phyloP scores from a whole-genome alignment of 2,113 vertebrate genomes.

The Maccullochella peelii region DNA sequence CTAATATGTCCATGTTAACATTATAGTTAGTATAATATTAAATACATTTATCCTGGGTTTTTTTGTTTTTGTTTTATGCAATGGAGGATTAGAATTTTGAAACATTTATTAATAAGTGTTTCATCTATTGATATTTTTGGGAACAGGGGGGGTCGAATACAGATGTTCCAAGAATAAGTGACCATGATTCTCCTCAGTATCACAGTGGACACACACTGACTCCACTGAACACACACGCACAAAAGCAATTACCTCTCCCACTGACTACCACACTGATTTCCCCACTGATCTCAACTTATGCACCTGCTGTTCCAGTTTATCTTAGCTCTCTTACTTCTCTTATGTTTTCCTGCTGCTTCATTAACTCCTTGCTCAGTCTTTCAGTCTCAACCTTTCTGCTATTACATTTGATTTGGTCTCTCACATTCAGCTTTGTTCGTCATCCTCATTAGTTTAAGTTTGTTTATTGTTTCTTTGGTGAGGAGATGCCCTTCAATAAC shows the following conservation, averaged over 20 bases:
- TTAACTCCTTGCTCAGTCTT: constrained; percentile 9
- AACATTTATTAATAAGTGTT: neutral
- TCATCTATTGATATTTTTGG: neutral
- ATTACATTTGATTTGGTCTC: neutral
- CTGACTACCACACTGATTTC: constrained; percentile 51
- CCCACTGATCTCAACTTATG: constrained; percentile 52
- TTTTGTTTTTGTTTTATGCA: neutral
- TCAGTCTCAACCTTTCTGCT: constrained; percentile 2
- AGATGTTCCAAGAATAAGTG: no score
- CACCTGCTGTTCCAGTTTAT: constrained; percentile 47
- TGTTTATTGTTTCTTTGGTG: constrained; percentile 4
- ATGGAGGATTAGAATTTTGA: neutral
- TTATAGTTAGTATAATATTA: neutral
- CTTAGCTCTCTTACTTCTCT: constrained; percentile 1
- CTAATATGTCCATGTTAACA: neutral
- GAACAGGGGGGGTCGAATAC: neutral
- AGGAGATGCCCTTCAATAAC: no score
- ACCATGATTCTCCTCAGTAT: neutral
- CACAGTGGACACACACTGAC: constrained; percentile 5
- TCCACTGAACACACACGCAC: neutral
- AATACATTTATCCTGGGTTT: neutral
- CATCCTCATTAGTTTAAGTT: constrained; percentile 1
- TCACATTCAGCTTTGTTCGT: neutral
- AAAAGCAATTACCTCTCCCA: constrained; percentile 56
- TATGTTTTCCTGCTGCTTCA: constrained; percentile 6